Conservation (phyloP, 64 coral and sea anemone genomes). For the Montipora capricornis region DNA sequence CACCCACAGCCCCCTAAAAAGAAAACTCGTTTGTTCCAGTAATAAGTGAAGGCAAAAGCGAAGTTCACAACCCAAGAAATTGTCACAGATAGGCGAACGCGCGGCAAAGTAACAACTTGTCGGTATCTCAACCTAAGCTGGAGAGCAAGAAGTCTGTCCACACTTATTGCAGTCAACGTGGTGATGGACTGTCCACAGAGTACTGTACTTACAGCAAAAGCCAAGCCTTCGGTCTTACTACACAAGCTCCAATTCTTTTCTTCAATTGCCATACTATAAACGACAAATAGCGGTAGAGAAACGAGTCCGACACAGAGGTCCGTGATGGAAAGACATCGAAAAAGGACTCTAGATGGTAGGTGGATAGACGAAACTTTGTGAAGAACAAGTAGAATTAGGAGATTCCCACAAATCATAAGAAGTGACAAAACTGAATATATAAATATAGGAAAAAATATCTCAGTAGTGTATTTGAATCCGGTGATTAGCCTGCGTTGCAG, state of each 20-base stretch:
- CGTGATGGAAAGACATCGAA: constrained; percentile 44
- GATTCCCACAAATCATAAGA: not conserved
- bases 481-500: no score
- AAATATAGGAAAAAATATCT: not conserved
- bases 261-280: not conserved
- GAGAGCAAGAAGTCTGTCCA: constrained; percentile 34
- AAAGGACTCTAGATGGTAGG: constrained; percentile 55
- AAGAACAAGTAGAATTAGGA: not conserved
- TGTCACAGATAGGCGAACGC: not conserved
- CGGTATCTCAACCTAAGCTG: not conserved
- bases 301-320: constrained; percentile 66
- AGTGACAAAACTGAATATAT: not conserved
- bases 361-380: constrained; percentile 4
- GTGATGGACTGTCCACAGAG: not conserved
- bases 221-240: not conserved
- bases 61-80: not conserved
- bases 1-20: not conserved
- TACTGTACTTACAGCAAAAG: not conserved
- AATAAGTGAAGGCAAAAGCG: not conserved
- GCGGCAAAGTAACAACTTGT: not conserved
- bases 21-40: not conserved
- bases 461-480: not conserved
- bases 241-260: not conserved
- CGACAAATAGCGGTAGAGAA: constrained; percentile 45
- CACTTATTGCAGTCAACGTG: constrained; percentile 17